Evolutionary conservation across 2,113 vertebrate genomes (phyloP).

Genomic region (Seriola quinqueradiata): DNA sequence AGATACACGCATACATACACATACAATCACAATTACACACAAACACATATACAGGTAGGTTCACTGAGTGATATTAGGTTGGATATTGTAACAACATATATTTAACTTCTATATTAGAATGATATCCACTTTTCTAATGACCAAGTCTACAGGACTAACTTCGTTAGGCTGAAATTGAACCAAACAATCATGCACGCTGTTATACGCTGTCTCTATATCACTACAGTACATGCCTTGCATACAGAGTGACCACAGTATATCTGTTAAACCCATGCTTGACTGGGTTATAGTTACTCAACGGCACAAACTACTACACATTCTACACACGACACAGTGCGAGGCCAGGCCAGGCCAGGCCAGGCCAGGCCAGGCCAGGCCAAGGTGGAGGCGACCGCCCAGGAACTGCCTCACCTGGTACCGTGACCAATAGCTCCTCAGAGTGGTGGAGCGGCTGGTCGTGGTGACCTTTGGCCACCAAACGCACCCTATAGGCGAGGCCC

Average conservation of each 20-base stretch:
- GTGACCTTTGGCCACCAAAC: constrained; percentile 91
- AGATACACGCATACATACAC: constrained; percentile 9
- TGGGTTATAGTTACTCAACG: constrained; percentile 27
- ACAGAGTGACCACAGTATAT: constrained; percentile 49
- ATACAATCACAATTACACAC: constrained; percentile 30
- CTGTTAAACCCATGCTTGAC: constrained; percentile 55
- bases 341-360: constrained; percentile 18
- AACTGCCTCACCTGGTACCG: constrained; percentile 94
- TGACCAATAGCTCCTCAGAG: constrained; percentile 92
- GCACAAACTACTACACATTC: constrained; percentile 49
- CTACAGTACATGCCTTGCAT: constrained; percentile 57
- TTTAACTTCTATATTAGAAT: constrained; percentile 49
- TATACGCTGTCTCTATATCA: constrained; percentile 38
- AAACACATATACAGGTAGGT: constrained; percentile 5
- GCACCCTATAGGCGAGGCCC: constrained; percentile 94
- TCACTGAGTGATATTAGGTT: constrained; percentile 47
- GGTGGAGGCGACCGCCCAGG: constrained; percentile 47
- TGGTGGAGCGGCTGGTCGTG: constrained; percentile 87
- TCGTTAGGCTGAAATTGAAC: constrained; percentile 22
- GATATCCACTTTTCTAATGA: constrained; percentile 10
- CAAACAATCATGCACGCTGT: constrained; percentile 60
- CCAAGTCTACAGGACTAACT: constrained; percentile 34
- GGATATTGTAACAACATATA: constrained; percentile 35
- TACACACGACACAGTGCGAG: constrained; percentile 42
- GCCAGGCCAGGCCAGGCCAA: constrained; percentile 14